These are phyloP conservation scores for Turritopsis dohrnii DNA, from an alignment of 30 jellyfish, hydroid and myxozoan species.

Conservation along the genomic window DNA sequence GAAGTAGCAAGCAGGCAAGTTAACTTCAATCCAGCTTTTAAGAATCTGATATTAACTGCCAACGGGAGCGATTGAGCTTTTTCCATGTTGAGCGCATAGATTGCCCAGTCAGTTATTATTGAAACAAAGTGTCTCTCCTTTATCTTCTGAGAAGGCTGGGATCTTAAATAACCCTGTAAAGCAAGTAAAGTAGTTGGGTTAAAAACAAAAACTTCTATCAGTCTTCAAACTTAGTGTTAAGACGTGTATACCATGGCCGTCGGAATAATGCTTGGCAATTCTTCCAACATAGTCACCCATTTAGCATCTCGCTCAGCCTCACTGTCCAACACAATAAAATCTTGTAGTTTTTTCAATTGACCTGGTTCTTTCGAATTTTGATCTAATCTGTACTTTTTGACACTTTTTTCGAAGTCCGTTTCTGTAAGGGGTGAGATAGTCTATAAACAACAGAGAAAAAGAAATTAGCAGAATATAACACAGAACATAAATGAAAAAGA, in stretches of 20 bases:
- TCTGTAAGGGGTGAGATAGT: conserved; percentile 10
- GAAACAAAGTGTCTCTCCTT: conserved; percentile 29
- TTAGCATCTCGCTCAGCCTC: conserved; percentile 44
- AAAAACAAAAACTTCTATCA: background rate
- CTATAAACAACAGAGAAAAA: too few relatives aligned
- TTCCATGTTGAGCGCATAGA: conserved; percentile 48
- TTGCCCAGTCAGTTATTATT: conserved; percentile 47
- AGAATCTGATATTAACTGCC: conserved; percentile 71
- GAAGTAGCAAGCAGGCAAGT: conserved; percentile 55
- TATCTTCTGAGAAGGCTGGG: conserved; percentile 26
- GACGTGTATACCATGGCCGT: conserved; percentile 54
- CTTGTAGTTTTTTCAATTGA: conserved; percentile 25
- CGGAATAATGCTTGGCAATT: conserved; percentile 53
- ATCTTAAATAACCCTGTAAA: conserved; percentile 21
- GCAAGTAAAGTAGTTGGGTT: background rate
- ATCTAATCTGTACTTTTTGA: background rate
- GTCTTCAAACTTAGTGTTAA: background rate
- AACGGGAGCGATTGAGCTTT: conserved; percentile 62
- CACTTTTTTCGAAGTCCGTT: conserved; percentile 22
- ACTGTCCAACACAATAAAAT: conserved; percentile 24
- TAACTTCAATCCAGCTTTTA: conserved; percentile 84
- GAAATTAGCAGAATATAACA: background rate
- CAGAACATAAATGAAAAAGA: too few relatives aligned
- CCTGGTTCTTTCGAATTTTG: conserved; percentile 27
- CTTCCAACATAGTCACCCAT: conserved; percentile 83